Conservation (phyloP, 2,888 invertebrate genomes). For the Drosophila borborema region DNA sequence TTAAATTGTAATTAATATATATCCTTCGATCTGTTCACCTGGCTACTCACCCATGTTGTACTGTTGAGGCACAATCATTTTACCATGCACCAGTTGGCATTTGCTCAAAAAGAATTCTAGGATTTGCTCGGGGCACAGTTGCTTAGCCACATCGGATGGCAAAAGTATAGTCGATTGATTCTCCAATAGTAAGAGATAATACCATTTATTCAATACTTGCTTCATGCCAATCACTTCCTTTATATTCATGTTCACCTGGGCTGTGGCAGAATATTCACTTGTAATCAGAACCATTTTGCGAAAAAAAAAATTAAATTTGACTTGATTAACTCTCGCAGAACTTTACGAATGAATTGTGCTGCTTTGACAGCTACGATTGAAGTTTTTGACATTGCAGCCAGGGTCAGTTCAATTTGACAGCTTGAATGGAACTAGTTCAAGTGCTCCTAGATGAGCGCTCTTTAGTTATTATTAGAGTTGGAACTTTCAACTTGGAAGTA, state of each 20-base stretch:
- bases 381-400: too few species aligned
- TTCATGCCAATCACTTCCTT: conserved; percentile 2
- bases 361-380: not conserved
- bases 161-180: not conserved
- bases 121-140: not conserved
- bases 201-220: not conserved
- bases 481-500: not conserved
- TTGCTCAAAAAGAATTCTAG: not conserved
- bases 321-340: not conserved
- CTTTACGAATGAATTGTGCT: not conserved
- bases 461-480: not conserved
- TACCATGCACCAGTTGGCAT: not conserved
- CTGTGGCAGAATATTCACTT: not conserved
- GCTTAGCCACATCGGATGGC: not conserved
- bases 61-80: not conserved
- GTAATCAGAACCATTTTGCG: not conserved
- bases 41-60: not conserved
- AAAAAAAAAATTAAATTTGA: not conserved
- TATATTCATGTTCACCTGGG: not conserved
- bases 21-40: fast-evolving
- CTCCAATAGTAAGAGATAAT: not conserved
- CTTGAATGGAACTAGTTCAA: not conserved
- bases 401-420: not conserved
- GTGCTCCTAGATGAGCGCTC: too few species aligned
- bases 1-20: not conserved